These are phyloP conservation scores for Myrmophylax atrothorax DNA, from an alignment of 2,113 vertebrate species.

Conservation along the genomic window DNA sequence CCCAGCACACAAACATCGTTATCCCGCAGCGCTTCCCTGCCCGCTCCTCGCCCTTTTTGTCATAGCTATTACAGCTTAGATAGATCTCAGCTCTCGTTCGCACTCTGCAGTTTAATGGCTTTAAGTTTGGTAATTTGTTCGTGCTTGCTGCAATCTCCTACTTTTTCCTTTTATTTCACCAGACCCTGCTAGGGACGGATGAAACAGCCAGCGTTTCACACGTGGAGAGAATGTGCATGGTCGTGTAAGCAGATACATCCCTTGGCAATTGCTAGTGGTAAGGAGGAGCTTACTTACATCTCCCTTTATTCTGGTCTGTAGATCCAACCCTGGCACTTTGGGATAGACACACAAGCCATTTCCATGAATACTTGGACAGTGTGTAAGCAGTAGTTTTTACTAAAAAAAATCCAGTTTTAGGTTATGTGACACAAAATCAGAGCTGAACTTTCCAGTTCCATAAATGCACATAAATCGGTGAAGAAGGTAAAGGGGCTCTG, in stretches of 20 bases:
- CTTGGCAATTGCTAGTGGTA: not conserved
- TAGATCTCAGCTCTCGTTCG: not conserved
- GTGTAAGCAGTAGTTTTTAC: not conserved
- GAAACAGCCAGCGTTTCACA: not conserved
- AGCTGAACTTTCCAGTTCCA: not conserved
- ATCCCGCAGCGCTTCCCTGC: not conserved
- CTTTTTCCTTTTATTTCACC: not conserved
- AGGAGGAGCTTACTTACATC: not conserved
- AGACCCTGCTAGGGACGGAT: not conserved
- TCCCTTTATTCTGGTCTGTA: not conserved
- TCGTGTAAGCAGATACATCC: not conserved
- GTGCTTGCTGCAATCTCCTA: not conserved
- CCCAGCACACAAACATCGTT: not conserved
- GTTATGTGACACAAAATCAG: not conserved
- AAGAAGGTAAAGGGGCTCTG: fast-evolving
- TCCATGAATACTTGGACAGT: not conserved
- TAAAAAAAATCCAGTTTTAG: not conserved
- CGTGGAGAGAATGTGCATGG: not conserved
- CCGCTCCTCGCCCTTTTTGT: too few species aligned
- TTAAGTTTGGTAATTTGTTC: not conserved
- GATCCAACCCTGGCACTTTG: not conserved
- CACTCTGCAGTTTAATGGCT: not conserved
- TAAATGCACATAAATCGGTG: not conserved
- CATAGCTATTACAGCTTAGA: fast-evolving
- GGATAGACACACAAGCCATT: not conserved